Evolutionary conservation across 2,888 invertebrate genomes (phyloP), one percentile per base, ranked within the genome.

Genomic region (Cylloceria caligata): DNA sequence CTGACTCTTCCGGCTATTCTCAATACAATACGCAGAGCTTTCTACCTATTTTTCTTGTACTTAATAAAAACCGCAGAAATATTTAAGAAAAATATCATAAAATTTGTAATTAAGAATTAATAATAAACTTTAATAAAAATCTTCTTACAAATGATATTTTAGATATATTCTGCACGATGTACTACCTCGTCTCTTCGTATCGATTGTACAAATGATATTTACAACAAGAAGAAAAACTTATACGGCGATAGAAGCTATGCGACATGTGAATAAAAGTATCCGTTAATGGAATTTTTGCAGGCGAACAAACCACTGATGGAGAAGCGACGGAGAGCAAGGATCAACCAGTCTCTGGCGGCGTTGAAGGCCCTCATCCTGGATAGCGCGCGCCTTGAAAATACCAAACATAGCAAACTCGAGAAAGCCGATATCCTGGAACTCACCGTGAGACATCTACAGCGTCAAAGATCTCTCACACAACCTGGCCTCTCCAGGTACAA

Each of bases 391-490:
- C 94, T 93, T 88, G 95, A 94, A 93, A 95, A 95, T 91, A 95
- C 96, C 68, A 96, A 96, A 89, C 97, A 97, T 91, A 96, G 96
- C 83, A 97, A 97, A 93, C 93, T 97, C 91, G 97, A 97, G 93
- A 97, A 97, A 91, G 96, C 96, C 2, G 97, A 97, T 93, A 97
- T 97, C 87, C 93, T 97, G 83, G 97, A 97, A 93, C 94, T 97
- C 91, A 97, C 97, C 1, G 97, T 97, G 67, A 94, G 96, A 79
- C 97, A 97, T 92, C 95, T 97, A 85, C 97, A 97, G 91, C 93
- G 96, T 86, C 96, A 96, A 90, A 94, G 96, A 84, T 95, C 95
- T 85, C 93, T 96, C 42, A 95, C 95, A 85, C 94, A 94, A 85
- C 94, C 94, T 76, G 93, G 93, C 7, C 92, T 95, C 82, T 95